phyloP scores from a whole-genome alignment of 2,888 invertebrate species.

The Nasonovia ribisnigri region DNA sequence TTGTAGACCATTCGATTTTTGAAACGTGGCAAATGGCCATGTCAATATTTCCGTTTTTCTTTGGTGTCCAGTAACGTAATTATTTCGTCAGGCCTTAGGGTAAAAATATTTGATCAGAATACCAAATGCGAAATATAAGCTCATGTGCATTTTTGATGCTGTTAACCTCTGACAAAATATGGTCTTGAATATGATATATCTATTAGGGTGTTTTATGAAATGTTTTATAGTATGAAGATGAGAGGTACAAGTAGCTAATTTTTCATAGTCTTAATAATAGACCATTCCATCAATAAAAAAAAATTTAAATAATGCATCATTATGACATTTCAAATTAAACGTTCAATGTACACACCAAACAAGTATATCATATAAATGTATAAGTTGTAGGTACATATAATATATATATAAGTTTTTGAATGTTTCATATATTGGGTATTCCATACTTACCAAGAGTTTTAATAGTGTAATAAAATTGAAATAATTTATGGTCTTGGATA shows the following conservation, averaged over 20 bases:
- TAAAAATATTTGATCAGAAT: conserved; percentile 53
- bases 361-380: background rate
- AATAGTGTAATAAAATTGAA: background rate
- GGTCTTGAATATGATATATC: background rate
- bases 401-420: background rate
- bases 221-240: background rate
- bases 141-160: conserved; percentile 43
- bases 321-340: background rate
- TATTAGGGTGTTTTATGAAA: background rate
- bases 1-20: conserved; percentile 43
- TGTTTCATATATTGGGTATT: background rate
- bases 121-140: conserved; percentile 48
- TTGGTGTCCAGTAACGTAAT: conserved; percentile 64
- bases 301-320: background rate
- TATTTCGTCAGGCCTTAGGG: conserved; percentile 37
- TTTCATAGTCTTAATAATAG: background rate
- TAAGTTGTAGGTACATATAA: background rate
- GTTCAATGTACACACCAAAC: background rate
- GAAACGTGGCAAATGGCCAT: conserved; percentile 63
- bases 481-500: background rate
- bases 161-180: conserved; percentile 36
- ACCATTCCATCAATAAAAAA: background rate
- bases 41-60: conserved; percentile 64
- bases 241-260: background rate
- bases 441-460: background rate